Evolutionary conservation across 2,797 vertebrate species (phyloP), one percentile per base, ranked within the genome.

Genomic region (Selene dorsalis): DNA sequence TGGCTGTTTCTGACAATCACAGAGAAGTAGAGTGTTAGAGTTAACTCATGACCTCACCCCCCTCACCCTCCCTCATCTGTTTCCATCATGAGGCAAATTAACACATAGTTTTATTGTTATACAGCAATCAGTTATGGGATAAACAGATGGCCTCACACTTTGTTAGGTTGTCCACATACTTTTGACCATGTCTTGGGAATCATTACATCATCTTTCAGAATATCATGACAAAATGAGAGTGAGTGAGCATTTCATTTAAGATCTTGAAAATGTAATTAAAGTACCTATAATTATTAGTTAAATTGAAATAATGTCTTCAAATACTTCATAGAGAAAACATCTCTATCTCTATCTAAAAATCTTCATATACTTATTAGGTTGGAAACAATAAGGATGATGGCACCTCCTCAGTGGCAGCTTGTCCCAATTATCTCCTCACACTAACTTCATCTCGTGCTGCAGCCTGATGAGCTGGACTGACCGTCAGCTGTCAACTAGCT

Each of bases 1-100:
- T 0, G 85, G 3, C 1, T 91, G 92, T 6, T 93, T 95, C 96
- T 97, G 75, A 47, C 55, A 79, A 82, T 35, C 5, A 60, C 11
- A 20, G 22, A 72, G 26, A 71, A 65, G 6, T 61, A 20, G 6
- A 70, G 0, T 39, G n/a, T n/a, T n/a, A 7, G 16, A 13, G 17
- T 80, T 41, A 43, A 17, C 26, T 22, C 20, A 63, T 6, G 6
- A 45, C 48, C 24, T 50, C 35, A 52, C 17, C 38, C 26, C 26
- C 6, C 32, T 9, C 32, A 8, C 32, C 7, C 32, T 35, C 6
- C 32, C 32, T 8, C 32, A 35, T 35, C 32, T 35, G 7, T 35
- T 35, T 35, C 1, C 32, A 35, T 8, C 32, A 9, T 35, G 32
- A 35, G 6, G 32, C 32, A 35, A 35, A 35, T 35, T 35, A 35